Base-by-base conservation (phyloP, 2,888 invertebrate genomes). In the Himalopsyche kuldschensis region DNA sequence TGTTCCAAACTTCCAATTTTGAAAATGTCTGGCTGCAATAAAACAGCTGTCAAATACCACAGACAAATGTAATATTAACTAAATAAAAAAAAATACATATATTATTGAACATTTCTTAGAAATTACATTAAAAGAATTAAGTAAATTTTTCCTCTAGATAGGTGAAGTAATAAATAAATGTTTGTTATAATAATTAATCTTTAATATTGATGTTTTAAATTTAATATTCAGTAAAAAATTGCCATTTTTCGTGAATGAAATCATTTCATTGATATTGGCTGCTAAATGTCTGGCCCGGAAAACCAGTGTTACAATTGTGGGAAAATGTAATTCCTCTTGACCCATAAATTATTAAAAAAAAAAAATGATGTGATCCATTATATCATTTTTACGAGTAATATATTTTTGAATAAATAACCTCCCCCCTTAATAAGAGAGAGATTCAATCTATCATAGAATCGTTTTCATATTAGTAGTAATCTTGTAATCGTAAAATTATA, bases 1-100 rank as follows among this genome's bases (percentile, higher is more conserved):
- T 82, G 63, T 41, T 79, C 11, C 78, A 75, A 48, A 48, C 69
- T 82, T 69, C 55, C 63, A 17, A 79, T 20, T 35, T 82, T 32
- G 30, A 48, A 76, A 69, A 78, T 78, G 41, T 55, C 69, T 24
- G 75, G 27, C 31, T n/a, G 3, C 35, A 75, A 75, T 20, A 35
- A n/a, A 75, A 20, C 35, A 35, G 35, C 75, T 75, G 15, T 35
- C 31, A 32, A 35, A 32, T 75, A 75, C n/a, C n/a, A 75, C 35
- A 75, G 27, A 75, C 31, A 75, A 75, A 75, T n/a, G 8, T 75
- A 75, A 32, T 55, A 55, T 55, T 55, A 55, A 3, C 24, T 20
- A 55, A 55, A 55, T 55, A 24, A 55, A 55, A 55, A 55, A 55
- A 55, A 20, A 55, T 20, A 55, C 20, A 55, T 55, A 10, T 48